These are phyloP conservation scores for Corythoichthys haematopterus DNA, from an alignment of 2,113 vertebrate species.

Conservation along the genomic window DNA sequence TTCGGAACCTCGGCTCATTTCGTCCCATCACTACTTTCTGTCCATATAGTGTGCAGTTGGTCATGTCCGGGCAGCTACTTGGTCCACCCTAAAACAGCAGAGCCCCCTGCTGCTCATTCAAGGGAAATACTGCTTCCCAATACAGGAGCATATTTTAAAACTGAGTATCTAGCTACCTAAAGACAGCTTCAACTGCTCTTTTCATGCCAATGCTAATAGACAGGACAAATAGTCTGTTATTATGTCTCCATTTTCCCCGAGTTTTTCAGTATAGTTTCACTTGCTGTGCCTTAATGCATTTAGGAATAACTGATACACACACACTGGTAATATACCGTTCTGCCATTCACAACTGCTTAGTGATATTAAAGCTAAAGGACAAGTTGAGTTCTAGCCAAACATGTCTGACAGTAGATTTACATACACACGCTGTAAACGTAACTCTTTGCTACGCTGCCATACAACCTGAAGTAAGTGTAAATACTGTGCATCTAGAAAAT, in stretches of 20 bases:
- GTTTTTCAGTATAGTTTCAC: constrained; percentile 50
- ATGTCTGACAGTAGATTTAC: background rate
- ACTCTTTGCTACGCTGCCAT: background rate
- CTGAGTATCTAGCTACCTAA: background rate
- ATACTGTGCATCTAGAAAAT: constrained; percentile 42
- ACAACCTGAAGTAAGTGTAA: constrained; percentile 31
- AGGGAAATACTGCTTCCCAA: constrained; percentile 22
- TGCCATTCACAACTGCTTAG: constrained; percentile 24
- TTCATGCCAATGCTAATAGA: background rate
- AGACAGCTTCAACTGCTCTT: background rate
- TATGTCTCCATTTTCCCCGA: constrained; percentile 25
- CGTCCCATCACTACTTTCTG: background rate
- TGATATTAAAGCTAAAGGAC: constrained; percentile 1
- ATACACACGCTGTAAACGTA: background rate
- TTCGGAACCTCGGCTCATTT: no score
- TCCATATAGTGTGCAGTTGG: background rate
- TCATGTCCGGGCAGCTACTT: background rate
- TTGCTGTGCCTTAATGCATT: constrained; percentile 78
- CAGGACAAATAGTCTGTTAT: background rate
- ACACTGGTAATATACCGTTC: constrained; percentile 52
- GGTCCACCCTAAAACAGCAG: constrained; percentile 26
- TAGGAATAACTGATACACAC: constrained; percentile 54
- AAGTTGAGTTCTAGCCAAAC: background rate
- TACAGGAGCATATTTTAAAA: background rate
- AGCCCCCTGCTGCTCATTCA: constrained; percentile 42